These are phyloP conservation scores for Eupithecia exiguata DNA, from an alignment of 2,888 invertebrate species.

Conservation along the genomic window DNA sequence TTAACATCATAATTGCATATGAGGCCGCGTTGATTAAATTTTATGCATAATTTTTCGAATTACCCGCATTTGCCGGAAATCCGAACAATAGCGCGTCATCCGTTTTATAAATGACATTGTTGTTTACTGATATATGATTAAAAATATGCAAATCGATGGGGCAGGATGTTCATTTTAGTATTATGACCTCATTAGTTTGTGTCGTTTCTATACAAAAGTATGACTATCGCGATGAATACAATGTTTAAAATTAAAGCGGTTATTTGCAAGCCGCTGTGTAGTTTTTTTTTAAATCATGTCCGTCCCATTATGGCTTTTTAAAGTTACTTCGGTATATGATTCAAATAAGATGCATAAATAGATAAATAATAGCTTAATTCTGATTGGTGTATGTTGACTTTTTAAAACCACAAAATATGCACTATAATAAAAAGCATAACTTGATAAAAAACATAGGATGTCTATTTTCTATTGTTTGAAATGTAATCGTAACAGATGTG, in stretches of 20 bases:
- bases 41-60: slow-evolving; percentile 71
- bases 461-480: neutral
- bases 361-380: neutral
- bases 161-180: slow-evolving; percentile 81
- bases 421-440: neutral
- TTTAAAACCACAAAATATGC: neutral
- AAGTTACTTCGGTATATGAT: neutral
- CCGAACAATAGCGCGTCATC: slow-evolving; percentile 71
- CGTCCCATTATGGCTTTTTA: neutral
- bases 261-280: neutral
- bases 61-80: slow-evolving; percentile 69
- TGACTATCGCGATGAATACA: neutral
- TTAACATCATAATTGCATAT: slow-evolving; percentile 66
- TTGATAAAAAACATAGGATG: neutral
- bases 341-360: neutral
- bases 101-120: slow-evolving; percentile 69
- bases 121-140: slow-evolving; percentile 80
- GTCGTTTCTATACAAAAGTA: slow-evolving; percentile 12
- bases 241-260: neutral
- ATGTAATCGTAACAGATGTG: neutral
- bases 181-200: slow-evolving; percentile 50
- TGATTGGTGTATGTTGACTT: neutral
- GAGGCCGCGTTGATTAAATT: slow-evolving; percentile 73
- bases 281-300: neutral
- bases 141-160: slow-evolving; percentile 83